These are phyloP conservation scores for Betta splendens DNA, from an alignment of 2,797 vertebrate species.

Conservation along the genomic window DNA sequence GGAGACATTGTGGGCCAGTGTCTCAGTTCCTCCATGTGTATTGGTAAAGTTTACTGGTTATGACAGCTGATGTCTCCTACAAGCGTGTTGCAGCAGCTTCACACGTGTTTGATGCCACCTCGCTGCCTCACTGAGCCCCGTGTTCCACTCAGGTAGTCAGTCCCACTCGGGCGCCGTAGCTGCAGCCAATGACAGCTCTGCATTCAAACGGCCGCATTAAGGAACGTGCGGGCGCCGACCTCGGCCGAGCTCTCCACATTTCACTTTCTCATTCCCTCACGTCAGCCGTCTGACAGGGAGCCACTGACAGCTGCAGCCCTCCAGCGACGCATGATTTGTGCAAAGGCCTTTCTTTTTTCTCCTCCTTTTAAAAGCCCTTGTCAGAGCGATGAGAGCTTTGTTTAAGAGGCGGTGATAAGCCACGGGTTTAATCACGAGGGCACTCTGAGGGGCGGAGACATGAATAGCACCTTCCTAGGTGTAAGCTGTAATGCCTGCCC, in stretches of 20 bases:
- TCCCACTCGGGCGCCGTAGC: slow-evolving; percentile 36
- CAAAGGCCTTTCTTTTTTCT: slow-evolving; percentile 35
- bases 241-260: slow-evolving; percentile 30
- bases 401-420: slow-evolving; percentile 47
- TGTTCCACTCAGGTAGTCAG: slow-evolving; percentile 28
- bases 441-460: slow-evolving; percentile 14
- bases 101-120: slow-evolving; percentile 1
- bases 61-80: no score
- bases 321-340: slow-evolving; percentile 64
- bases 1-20: no score
- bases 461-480: slow-evolving; percentile 38
- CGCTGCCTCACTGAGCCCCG: slow-evolving; percentile 6
- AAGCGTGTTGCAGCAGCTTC: no score
- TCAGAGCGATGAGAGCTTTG: slow-evolving; percentile 57
- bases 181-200: slow-evolving; percentile 53
- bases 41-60: no score
- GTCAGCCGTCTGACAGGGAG: slow-evolving; percentile 36
- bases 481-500: slow-evolving; percentile 38
- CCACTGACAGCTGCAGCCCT: slow-evolving; percentile 45
- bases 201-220: slow-evolving; percentile 68
- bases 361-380: slow-evolving; percentile 50
- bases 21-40: no score
- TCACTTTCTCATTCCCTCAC: slow-evolving; percentile 51
- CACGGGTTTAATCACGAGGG: slow-evolving; percentile 46
- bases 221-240: slow-evolving; percentile 31